Base-by-base conservation (phyloP, 2,113 vertebrate genomes). In the Nerophis lumbriciformis region DNA sequence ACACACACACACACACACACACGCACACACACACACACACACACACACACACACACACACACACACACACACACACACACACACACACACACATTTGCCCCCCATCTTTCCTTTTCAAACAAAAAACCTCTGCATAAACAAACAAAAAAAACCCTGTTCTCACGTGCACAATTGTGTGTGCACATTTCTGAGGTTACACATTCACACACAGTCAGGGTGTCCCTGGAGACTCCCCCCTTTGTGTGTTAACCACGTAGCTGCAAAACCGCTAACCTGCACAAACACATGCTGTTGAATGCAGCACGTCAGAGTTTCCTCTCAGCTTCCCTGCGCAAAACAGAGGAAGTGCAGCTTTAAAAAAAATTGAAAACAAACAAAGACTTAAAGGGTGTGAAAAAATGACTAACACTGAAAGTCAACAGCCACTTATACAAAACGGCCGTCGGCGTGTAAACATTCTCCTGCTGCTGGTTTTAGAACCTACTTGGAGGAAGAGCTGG, bases 401-500 rank as follows among this genome's bases (percentile, higher is more conserved):
- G 16, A 54, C 64, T 52, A 66, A 59, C 47, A 57, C 36, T 56
- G 10, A 78, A 72, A 71, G 51, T 54, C 53, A 71, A 75, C 48
- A 66, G 5, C 15, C 14, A 8, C 59, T 44, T 49, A 3, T 6
- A 49, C 5, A n/a, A 35, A 38, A 59, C 49, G 45, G 60, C 36
- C 39, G 44, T 5, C 6, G 2, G n/a, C 53, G 8, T 67, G 61
- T 57, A 56, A 76, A 65, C 21, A 65, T 42, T 5, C 28, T 53
- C 37, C 54, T 58, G 28, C 45, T 44, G 71, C 11, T 69, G 65
- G 80, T 84, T 84, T 74, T 45, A 99, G 96, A 84, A 98, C 97
- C 0, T 99, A 99, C 81, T 76, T 98, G 84, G 97, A 99, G 78
- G 97, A 98, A 59, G 97, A 99, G 82, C 80, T 98, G 78, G 92